Conservation (phyloP, 2,797 vertebrate genomes). For the Argya squamiceps region DNA sequence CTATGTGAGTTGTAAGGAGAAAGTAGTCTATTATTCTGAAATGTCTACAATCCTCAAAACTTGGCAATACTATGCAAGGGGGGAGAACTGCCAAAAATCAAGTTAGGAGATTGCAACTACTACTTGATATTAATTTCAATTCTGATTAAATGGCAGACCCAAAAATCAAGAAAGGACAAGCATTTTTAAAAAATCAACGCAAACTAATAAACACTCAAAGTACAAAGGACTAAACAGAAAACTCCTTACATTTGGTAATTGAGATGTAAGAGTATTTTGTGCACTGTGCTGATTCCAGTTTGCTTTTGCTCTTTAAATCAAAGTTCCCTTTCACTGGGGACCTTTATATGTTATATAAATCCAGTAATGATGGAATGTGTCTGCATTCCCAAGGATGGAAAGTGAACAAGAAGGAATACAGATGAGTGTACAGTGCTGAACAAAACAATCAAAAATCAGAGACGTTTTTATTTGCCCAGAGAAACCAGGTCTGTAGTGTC, state of each 20-base stretch:
- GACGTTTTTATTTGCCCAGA: background rate
- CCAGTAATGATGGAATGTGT: background rate
- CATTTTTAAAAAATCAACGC: background rate
- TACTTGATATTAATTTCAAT: background rate
- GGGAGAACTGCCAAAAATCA: background rate
- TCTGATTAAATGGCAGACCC: background rate
- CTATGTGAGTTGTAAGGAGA: background rate
- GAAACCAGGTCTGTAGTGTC: background rate
- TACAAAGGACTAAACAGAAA: background rate
- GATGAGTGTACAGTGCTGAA: background rate
- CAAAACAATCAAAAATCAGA: rapidly evolving
- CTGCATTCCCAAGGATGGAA: background rate
- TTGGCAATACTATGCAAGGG: background rate
- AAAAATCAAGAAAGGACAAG: background rate
- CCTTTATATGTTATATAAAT: background rate
- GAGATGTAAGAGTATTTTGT: background rate
- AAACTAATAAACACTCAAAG: background rate
- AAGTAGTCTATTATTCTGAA: background rate
- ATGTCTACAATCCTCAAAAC: background rate
- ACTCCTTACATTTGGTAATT: background rate
- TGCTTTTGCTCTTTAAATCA: background rate
- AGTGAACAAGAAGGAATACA: background rate
- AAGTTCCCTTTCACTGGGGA: background rate
- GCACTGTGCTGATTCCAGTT: background rate
- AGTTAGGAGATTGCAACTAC: background rate